Evolutionary conservation across 2,797 vertebrate species (phyloP).

Genomic region (Pangasius sanitwongsei): DNA sequence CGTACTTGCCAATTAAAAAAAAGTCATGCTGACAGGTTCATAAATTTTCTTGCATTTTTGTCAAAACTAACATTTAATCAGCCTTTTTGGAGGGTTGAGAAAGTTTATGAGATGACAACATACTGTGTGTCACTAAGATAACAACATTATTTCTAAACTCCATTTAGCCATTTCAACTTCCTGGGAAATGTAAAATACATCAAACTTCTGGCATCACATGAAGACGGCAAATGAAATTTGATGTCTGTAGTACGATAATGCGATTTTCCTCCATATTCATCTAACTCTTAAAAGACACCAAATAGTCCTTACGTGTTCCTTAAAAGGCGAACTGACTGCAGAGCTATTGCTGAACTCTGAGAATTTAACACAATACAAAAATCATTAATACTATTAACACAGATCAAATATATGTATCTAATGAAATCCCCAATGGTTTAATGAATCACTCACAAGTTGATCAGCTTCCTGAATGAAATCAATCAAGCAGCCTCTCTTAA

Average conservation of each 20-base stretch:
- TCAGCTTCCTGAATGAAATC: background rate
- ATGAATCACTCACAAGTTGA: background rate
- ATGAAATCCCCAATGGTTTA: background rate
- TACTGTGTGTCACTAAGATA: background rate
- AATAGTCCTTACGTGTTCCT: background rate
- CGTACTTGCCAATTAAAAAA: background rate
- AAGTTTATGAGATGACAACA: slow-evolving; percentile 1
- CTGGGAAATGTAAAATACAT: background rate
- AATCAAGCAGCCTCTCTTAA: background rate
- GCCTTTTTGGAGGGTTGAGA: background rate
- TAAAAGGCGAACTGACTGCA: background rate
- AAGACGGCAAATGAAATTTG: background rate
- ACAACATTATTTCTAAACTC: background rate
- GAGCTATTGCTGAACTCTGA: background rate
- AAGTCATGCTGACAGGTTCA: slow-evolving; percentile 2
- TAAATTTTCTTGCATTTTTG: background rate
- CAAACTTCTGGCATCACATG: background rate
- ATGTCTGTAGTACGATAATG: background rate
- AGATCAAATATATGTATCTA: background rate
- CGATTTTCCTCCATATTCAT: no score
- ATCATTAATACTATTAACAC: background rate
- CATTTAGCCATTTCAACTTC: background rate
- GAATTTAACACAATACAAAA: background rate
- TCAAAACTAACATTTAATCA: slow-evolving; percentile 7
- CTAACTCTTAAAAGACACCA: background rate